Evolutionary conservation across 2,113 vertebrate genomes (phyloP).

Genomic region (Gavia stellata): DNA sequence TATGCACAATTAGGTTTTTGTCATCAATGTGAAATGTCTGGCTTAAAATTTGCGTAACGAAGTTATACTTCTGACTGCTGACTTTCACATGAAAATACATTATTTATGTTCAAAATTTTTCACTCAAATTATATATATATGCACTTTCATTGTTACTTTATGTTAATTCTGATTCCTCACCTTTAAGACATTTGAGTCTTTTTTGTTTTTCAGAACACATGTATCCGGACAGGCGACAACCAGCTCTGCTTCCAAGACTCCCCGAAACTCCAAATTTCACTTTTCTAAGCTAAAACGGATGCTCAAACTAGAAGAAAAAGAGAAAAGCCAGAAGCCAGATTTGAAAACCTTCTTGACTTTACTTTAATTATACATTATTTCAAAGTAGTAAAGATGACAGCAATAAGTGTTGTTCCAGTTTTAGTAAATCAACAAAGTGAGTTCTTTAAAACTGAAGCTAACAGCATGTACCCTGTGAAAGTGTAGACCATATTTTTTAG

Average conservation of each 20-base stretch:
- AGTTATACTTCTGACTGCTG: background rate
- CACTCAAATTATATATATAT: background rate
- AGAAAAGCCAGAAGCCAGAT: slow-evolving; percentile 75
- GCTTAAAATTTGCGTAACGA: background rate
- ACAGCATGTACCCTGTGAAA: background rate
- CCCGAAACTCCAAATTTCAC: slow-evolving; percentile 76
- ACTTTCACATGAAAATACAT: background rate
- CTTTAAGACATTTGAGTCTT: background rate
- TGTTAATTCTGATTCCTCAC: background rate
- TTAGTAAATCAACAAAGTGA: background rate
- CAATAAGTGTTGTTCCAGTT: background rate
- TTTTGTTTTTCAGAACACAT: slow-evolving; percentile 65
- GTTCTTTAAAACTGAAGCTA: background rate
- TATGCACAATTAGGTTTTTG: background rate
- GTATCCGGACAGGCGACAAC: slow-evolving; percentile 64
- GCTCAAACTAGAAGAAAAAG: slow-evolving; percentile 78
- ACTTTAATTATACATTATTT: slow-evolving; percentile 65
- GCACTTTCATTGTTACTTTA: background rate
- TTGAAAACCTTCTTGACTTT: slow-evolving; percentile 88
- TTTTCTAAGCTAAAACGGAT: slow-evolving; percentile 87
- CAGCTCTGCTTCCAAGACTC: slow-evolving; percentile 67
- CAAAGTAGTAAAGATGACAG: slow-evolving; percentile 4
- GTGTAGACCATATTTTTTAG: background rate
- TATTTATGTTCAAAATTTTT: background rate
- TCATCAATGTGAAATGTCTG: background rate